Evolutionary conservation across 2,113 vertebrate species (phyloP).

Genomic region (Paralichthys olivaceus): DNA sequence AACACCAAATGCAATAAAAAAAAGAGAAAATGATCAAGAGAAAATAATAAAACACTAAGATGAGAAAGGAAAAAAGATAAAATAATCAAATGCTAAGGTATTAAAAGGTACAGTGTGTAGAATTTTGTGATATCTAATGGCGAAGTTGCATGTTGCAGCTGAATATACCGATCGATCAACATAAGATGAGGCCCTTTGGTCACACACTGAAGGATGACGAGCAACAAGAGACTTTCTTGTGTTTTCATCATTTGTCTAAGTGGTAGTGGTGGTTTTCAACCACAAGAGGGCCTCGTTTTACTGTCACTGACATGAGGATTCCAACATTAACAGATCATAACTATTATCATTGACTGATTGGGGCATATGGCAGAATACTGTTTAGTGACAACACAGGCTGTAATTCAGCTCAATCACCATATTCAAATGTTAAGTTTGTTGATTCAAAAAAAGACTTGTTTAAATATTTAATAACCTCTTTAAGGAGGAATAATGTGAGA

Average conservation of each 20-base stretch:
- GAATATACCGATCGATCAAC: too few relatives aligned
- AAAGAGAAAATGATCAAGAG: too few relatives aligned
- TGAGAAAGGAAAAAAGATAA: too few relatives aligned
- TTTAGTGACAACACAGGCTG: not conserved
- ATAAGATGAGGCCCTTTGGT: conserved; percentile 2
- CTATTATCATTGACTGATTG: not conserved
- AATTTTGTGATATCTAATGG: too few relatives aligned
- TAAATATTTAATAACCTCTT: too few relatives aligned
- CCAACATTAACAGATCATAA: conserved; percentile 1
- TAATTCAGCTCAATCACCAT: not conserved
- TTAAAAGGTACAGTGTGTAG: too few relatives aligned
- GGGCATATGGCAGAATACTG: not conserved
- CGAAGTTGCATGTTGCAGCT: too few relatives aligned
- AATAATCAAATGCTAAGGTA: too few relatives aligned
- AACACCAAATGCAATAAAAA: too few relatives aligned
- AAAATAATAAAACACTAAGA: too few relatives aligned
- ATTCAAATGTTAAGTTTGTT: not conserved
- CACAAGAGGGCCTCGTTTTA: conserved; percentile 24
- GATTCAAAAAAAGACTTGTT: not conserved
- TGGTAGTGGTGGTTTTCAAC: conserved; percentile 6
- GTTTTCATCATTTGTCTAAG: conserved; percentile 21
- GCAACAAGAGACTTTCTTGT: not conserved
- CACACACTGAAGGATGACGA: conserved; percentile 21
- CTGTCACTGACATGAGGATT: conserved; percentile 5
- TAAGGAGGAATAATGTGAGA: too few relatives aligned